Base-by-base conservation (phyloP, 2,797 vertebrate species). In the Takifugu rubripes region DNA sequence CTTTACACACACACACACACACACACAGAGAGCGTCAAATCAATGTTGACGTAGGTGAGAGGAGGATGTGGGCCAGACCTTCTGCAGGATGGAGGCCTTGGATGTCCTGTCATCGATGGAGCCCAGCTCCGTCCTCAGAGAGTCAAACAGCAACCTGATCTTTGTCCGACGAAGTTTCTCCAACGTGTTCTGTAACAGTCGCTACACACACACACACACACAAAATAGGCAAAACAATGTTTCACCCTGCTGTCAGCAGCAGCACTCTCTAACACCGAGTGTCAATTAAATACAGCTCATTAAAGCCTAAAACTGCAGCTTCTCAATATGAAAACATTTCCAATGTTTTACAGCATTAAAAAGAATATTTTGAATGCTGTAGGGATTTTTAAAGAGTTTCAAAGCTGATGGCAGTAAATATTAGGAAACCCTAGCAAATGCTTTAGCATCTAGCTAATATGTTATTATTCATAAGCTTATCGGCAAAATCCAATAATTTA, bases 81-180 rank as follows among this genome's bases (percentile, higher is more conserved):
- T 56, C 0, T 43, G 45, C 46, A 88, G 68, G 0, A 69, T 77
- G 48, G 0, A 3, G 31, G 64, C 1, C 56, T 74, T 83, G 0
- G 87, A 55, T 0, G 54, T 25, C 25, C 3, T 61, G 2, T 49
- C 3, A 0, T 44, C 1, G 0, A 0, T 21, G 9, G 66, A 56
- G 1, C 55, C 57, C 3, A 82, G 11, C 12, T 74, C 67, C 1
- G 2, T 56, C 49, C 54, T 76, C 52, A 89, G 70, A 15, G 1
- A 2, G 0, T 40, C 0, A 0, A 87, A 69, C 33, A 58, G 54
- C 9, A 29, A 33, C 2, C 0, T 1, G 0, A 84, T 1, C 25
- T 48, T 44, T 5, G 0, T 4, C 0, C 84, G 67, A 0, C 70
- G 73, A 16, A 7, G 3, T 46, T 42, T 59, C 72, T 79, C 81